Conservation (phyloP, 2,888 invertebrate species). For the Junonia oenone region DNA sequence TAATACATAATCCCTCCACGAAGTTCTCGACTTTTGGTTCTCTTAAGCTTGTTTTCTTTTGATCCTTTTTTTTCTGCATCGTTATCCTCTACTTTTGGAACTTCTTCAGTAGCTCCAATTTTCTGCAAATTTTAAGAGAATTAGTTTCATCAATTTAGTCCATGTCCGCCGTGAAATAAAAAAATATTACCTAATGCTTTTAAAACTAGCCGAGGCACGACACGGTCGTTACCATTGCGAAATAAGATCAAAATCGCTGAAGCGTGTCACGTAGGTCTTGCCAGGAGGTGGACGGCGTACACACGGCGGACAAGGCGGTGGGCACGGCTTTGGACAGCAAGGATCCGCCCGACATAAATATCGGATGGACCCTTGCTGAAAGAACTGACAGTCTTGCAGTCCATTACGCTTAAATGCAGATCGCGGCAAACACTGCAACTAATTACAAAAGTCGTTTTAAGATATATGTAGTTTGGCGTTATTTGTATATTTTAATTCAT, state of each 20-base stretch:
- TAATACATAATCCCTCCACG: conserved; percentile 77
- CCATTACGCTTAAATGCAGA: conserved; percentile 77
- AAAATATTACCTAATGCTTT: conserved; percentile 49
- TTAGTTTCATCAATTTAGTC: conserved; percentile 14
- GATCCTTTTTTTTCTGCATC: conserved; percentile 60
- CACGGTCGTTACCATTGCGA: conserved; percentile 62
- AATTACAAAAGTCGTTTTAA: conserved; percentile 32
- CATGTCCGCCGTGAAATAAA: conserved; percentile 56
- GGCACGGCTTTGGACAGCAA: conserved; percentile 55
- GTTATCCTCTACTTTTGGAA: conserved; percentile 49
- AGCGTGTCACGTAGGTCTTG: conserved; percentile 71
- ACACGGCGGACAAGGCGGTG: conserved; percentile 68
- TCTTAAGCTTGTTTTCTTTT: conserved; percentile 66
- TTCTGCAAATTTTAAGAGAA: conserved; percentile 44
- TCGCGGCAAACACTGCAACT: conserved; percentile 74
- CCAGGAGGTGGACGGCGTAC: conserved; percentile 68
- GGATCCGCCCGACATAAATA: conserved; percentile 65
- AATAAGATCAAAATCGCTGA: conserved; percentile 70
- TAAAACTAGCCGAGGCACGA: conserved; percentile 37
- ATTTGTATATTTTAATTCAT: too few relatives aligned
- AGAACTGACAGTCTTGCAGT: conserved; percentile 72
- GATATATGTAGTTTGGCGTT: too few relatives aligned
- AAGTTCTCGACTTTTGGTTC: conserved; percentile 74
- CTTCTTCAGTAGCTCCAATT: conserved; percentile 43
- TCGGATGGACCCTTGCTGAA: conserved; percentile 73